A percentile compares a stretch with the other conserved stretches of the same genome.
phyloP scores from a whole-genome alignment of 2,797 vertebrate species.

The Hippopotamyrus pictus region DNA sequence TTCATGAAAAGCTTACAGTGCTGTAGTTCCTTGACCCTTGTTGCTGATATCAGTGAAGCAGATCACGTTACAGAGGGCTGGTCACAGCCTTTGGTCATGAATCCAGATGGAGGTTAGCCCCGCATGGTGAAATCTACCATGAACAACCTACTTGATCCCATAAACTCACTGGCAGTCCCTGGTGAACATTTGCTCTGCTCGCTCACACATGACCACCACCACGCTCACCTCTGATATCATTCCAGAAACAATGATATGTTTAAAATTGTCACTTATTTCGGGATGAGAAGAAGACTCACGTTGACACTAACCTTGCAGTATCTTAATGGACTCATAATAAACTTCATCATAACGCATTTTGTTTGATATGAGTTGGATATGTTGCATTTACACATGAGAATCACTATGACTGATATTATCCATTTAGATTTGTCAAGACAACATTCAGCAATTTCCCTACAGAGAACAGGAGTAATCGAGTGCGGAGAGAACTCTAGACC shows the following conservation, averaged over 20 bases:
- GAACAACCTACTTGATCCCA: slow-evolving; percentile 28
- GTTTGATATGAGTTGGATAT: not conserved
- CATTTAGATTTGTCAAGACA: not conserved
- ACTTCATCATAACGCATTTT: not conserved
- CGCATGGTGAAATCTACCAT: not conserved
- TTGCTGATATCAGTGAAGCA: not conserved
- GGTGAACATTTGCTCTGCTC: slow-evolving; percentile 28
- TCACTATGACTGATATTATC: not conserved
- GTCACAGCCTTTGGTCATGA: slow-evolving; percentile 1
- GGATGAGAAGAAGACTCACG: not conserved
- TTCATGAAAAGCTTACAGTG: not conserved
- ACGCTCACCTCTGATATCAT: not conserved
- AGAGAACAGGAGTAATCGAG: not conserved
- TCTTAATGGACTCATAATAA: not conserved
- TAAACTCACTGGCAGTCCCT: slow-evolving; percentile 24
- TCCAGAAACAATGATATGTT: not conserved
- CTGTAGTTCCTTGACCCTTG: not conserved
- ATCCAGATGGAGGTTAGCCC: not conserved
- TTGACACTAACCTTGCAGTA: not conserved
- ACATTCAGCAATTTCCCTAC: not conserved
- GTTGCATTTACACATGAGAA: not conserved
- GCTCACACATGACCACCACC: not conserved
- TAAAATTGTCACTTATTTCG: not conserved
- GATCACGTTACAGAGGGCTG: not conserved
- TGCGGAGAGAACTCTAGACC: not conserved